Base-by-base conservation (phyloP, 2,113 vertebrate species). In the Felis chaus region DNA sequence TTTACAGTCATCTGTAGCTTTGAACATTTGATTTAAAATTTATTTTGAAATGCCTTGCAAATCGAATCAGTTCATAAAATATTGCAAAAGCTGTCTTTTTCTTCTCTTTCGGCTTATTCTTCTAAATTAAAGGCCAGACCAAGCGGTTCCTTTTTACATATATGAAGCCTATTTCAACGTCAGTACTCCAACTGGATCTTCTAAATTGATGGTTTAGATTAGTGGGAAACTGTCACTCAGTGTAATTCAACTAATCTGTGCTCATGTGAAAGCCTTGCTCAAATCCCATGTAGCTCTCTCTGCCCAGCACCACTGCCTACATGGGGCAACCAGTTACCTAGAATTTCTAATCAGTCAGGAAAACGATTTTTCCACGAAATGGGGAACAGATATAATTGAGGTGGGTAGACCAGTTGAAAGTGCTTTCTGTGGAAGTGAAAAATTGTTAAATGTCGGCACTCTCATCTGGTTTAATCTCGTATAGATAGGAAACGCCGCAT, bases 11-110 rank as follows among this genome's bases (percentile, higher is more conserved):
- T 96, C 53, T 39, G 31, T 65, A 89, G 57, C 66, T 91, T 76
- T 97, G 93, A 80, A 68, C n/a, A 82, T 96, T 88, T 94, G 25
- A 97, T 95, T 92, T 89, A 57, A 89, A 91, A 82, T 89, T 89
- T 95, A 89, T 95, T 97, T 96, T 36, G 21, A 92, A 82, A 73
- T 73, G n/a, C 4, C 39, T 55, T 1, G 12, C 76, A 95, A 80
- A 33, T 84, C 21, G 53, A 86, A 82, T 93, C 36, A 80, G 29
- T 57, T 68, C 39, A 84, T 71, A 88, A 91, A 68, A 94, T 13
- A 23, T 86, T 86, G n/a, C 66, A 7, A 63, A 85, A 55, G 19
- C 31, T 53, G 4, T 78, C 29, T 39, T 25, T 45, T 84, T 89
- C 33, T 33, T 11, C 23, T 31, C 61, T 91, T 85, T 15, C 33